These are phyloP conservation scores for Caloenas nicobarica DNA, from an alignment of 2,113 vertebrate genomes.

Conservation along the genomic window DNA sequence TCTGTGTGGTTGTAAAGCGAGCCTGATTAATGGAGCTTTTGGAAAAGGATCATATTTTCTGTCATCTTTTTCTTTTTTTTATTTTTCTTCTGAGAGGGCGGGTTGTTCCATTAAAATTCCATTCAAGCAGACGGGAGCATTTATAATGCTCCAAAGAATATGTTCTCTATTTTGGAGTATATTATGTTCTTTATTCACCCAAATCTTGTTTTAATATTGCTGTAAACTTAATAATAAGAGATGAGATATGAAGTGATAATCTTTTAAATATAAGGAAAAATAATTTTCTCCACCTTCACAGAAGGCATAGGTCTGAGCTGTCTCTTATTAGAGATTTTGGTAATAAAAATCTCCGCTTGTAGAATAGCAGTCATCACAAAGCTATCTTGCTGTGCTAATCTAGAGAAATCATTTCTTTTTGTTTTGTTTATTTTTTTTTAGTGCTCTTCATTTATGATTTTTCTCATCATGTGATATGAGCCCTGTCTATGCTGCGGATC, in stretches of 20 bases:
- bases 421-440: conserved; percentile 41
- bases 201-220: conserved; percentile 76
- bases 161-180: conserved; percentile 56
- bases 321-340: conserved; percentile 64
- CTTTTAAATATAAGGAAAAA: conserved; percentile 66
- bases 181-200: conserved; percentile 71
- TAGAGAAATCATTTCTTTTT: conserved; percentile 45
- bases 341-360: conserved; percentile 65
- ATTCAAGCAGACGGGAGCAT: conserved; percentile 48
- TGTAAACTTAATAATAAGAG: conserved; percentile 70
- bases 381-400: conserved; percentile 59
- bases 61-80: not conserved
- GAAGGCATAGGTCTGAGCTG: conserved; percentile 54
- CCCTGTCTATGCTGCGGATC: not conserved
- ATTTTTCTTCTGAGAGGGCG: not conserved
- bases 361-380: conserved; percentile 52
- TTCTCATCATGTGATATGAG: conserved; percentile 24
- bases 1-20: conserved; percentile 4
- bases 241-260: conserved; percentile 67
- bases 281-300: conserved; percentile 63
- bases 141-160: conserved; percentile 60
- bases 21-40: not conserved
- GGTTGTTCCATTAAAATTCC: conserved; percentile 64
- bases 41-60: conserved; percentile 21
- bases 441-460: conserved; percentile 54